Evolutionary conservation across 1,140 invertebrate species (phyloP), one percentile per base, ranked within the genome.

Genomic region (Samia ricini): DNA sequence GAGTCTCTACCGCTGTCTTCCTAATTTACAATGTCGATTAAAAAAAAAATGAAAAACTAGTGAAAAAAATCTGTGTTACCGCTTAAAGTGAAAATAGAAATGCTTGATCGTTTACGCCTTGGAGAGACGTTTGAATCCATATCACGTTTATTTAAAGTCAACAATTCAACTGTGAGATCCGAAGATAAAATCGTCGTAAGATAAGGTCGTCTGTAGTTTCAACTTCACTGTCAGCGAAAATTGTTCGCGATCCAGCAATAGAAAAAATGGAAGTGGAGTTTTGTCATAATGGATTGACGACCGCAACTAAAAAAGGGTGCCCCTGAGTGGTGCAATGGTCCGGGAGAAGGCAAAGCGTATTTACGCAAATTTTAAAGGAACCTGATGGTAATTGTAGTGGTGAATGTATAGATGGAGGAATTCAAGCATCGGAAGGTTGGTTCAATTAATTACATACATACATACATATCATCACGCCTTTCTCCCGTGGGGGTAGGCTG

Each of bases 401-500:
- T 67, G 59, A 71, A 71, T 64, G 57, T 59, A 68, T 54, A 61
- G 59, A 68, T 70, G 51, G 56, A 66, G 68, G 63, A 68, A 70
- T 70, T 70, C 65, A 70, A 60, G 71, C 71, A 68, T 74, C 54
- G 23, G 54, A 56, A 56, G 63, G 70, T 68, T 72, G 63, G 63
- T 70, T 73, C 54, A 70, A 73, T 66, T 70, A 74, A 64, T 71
- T 64, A n/a, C n/a, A n/a, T n/a, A n/a, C n/a, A n/a, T n/a, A n/a
- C n/a, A n/a, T n/a, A n/a, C n/a, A n/a, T n/a, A n/a, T n/a, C n/a
- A n/a, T n/a, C n/a, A n/a, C n/a, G n/a, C n/a, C n/a, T n/a, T n/a
- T n/a, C n/a, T n/a, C n/a, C n/a, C n/a, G n/a, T n/a, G n/a, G n/a
- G n/a, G n/a, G n/a, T n/a, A n/a, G n/a, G n/a, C n/a, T n/a, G n/a